Evolutionary conservation across 2,797 vertebrate genomes (phyloP).

Genomic region (Cuculus canorus): DNA sequence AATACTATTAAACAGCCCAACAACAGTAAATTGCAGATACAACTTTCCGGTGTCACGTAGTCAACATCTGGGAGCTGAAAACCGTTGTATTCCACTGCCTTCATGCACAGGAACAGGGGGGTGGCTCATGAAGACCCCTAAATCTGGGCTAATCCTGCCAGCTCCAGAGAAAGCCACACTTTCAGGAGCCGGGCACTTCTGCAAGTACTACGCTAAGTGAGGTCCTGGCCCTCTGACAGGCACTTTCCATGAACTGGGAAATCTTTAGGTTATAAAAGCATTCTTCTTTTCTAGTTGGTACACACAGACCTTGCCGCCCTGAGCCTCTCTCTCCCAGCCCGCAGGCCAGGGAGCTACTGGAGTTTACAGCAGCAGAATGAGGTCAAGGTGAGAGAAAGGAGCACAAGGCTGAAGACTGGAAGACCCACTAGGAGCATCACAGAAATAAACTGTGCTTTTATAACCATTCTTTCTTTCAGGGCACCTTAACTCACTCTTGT

Average conservation of each 20-base stretch:
- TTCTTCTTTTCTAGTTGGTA: not conserved
- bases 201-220: accelerated
- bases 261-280: not conserved
- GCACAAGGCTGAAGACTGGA: not conserved
- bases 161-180: not conserved
- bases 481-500: slow-evolving; percentile 30
- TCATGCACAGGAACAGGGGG: not conserved
- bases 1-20: not conserved
- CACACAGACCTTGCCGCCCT: not conserved
- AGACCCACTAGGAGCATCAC: not conserved
- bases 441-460: not conserved
- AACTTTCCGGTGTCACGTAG: not conserved
- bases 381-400: not conserved
- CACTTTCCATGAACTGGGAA: not conserved
- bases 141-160: not conserved
- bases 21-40: not conserved
- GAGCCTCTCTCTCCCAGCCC: not conserved
- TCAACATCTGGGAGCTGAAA: not conserved
- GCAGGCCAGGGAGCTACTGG: not conserved
- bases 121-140: not conserved
- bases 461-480: not conserved
- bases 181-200: not conserved
- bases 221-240: not conserved
- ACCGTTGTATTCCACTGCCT: not conserved
- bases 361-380: not conserved